These are phyloP conservation scores for Pungitius pungitius DNA, from an alignment of 2,113 vertebrate genomes.

Conservation along the genomic window DNA sequence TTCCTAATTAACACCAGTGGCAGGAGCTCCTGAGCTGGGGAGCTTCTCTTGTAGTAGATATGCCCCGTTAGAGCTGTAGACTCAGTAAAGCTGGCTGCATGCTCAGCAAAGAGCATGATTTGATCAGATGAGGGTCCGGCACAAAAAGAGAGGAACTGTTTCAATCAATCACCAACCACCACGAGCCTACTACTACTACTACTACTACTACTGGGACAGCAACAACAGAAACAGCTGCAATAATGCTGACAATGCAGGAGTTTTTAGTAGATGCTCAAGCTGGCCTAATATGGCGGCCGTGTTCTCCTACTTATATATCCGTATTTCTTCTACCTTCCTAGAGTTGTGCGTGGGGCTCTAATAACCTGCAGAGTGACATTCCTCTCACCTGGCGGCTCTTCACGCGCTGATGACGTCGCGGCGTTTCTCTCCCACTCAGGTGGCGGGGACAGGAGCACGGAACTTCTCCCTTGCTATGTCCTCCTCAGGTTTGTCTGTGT, in stretches of 20 bases:
- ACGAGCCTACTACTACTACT: neutral
- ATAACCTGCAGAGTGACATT: neutral
- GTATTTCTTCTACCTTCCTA: neutral
- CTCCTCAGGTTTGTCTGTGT: neutral
- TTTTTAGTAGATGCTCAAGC: neutral
- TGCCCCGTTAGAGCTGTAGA: too few species aligned
- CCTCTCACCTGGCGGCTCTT: neutral
- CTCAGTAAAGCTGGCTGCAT: neutral
- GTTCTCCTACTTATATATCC: neutral
- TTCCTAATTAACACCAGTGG: neutral
- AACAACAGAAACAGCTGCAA: neutral
- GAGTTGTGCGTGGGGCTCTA: neutral
- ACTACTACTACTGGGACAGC: neutral
- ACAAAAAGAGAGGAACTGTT: neutral
- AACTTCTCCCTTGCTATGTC: slow-evolving; percentile 8
- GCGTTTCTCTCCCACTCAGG: neutral
- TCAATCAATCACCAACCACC: neutral
- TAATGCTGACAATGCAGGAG: neutral
- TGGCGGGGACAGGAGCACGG: neutral
- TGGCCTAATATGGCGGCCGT: neutral
- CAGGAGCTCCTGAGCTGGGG: neutral
- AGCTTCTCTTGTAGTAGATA: too few species aligned
- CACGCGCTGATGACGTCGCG: neutral
- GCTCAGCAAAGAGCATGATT: neutral
- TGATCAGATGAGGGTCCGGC: neutral